These are phyloP conservation scores for Sussaba pulchella DNA, from an alignment of 2,888 invertebrate genomes.

Conservation along the genomic window DNA sequence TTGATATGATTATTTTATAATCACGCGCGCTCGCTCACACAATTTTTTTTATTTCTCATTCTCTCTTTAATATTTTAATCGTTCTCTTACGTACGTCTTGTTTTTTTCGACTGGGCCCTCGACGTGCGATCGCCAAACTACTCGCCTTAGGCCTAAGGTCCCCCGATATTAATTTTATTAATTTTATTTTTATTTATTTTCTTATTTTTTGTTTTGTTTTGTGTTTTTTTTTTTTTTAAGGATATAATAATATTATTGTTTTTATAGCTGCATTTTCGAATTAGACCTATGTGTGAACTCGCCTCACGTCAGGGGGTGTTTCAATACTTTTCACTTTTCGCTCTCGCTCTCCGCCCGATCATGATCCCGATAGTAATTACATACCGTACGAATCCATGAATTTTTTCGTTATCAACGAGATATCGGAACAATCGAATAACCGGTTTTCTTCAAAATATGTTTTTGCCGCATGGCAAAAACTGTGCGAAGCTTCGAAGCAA, in stretches of 20 bases:
- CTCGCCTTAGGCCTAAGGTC: slow-evolving; percentile 49
- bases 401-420: too few relatives aligned
- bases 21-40: slow-evolving; percentile 20
- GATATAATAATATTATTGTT: slow-evolving; percentile 42
- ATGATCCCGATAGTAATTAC: too few relatives aligned
- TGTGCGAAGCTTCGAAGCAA: too few relatives aligned
- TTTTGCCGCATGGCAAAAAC: too few relatives aligned
- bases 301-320: slow-evolving; percentile 9
- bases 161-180: slow-evolving; percentile 29
- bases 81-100: slow-evolving; percentile 1
- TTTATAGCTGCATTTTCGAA: slow-evolving; percentile 36
- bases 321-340: background rate
- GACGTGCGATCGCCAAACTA: slow-evolving; percentile 35
- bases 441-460: too few relatives aligned
- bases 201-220: too few relatives aligned
- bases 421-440: too few relatives aligned
- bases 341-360: slow-evolving; percentile 7
- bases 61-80: slow-evolving; percentile 34
- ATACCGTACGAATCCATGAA: too few relatives aligned
- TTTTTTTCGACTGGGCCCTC: slow-evolving; percentile 14
- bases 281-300: slow-evolving; percentile 52
- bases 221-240: slow-evolving; percentile 6
- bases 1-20: slow-evolving; percentile 8
- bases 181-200: slow-evolving; percentile 12
- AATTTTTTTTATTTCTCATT: slow-evolving; percentile 15